Evolutionary conservation across 2,797 vertebrate genomes (phyloP).

Genomic region (Huso huso): DNA sequence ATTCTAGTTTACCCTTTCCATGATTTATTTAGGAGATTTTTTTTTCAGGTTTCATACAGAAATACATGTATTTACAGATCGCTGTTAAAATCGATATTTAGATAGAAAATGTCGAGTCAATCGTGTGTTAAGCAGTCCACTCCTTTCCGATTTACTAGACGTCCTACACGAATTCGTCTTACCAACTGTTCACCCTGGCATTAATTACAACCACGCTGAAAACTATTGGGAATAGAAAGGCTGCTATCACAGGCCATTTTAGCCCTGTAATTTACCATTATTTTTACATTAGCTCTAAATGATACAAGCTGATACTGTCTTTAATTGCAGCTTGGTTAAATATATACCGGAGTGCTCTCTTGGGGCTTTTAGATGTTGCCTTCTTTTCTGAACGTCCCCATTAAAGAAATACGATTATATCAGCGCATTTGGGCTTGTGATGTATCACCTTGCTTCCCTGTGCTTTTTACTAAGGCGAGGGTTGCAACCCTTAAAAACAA

Average conservation of each 20-base stretch:
- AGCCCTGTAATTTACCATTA: conserved; percentile 99
- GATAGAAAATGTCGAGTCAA: conserved; percentile 60
- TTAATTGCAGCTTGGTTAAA: conserved; percentile 99
- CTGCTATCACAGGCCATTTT: conserved; percentile 94
- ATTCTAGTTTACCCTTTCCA: too few relatives aligned
- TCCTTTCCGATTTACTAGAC: conserved; percentile 67
- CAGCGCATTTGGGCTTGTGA: conserved; percentile 87
- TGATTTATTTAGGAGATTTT: too few relatives aligned
- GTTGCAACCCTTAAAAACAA: conserved; percentile 96
- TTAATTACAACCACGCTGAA: conserved; percentile 85
- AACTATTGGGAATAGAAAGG: conserved; percentile 86
- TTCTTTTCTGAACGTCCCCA: conserved; percentile 80
- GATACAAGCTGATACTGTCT: conserved; percentile 98
- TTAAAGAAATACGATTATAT: conserved; percentile 98
- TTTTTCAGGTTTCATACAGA: conserved; percentile 14
- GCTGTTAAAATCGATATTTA: conserved; percentile 66
- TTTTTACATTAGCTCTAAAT: conserved; percentile 99
- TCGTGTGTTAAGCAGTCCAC: conserved; percentile 62
- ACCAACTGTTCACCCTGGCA: conserved; percentile 70
- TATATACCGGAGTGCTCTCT: conserved; percentile 79
- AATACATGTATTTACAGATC: conserved; percentile 52
- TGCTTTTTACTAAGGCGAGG: conserved; percentile 92
- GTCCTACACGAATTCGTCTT: conserved; percentile 67
- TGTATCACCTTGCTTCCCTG: conserved; percentile 91
- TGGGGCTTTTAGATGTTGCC: conserved; percentile 73